phyloP scores from a whole-genome alignment of 2,888 invertebrate species.

The Pediacus dermestoides region DNA sequence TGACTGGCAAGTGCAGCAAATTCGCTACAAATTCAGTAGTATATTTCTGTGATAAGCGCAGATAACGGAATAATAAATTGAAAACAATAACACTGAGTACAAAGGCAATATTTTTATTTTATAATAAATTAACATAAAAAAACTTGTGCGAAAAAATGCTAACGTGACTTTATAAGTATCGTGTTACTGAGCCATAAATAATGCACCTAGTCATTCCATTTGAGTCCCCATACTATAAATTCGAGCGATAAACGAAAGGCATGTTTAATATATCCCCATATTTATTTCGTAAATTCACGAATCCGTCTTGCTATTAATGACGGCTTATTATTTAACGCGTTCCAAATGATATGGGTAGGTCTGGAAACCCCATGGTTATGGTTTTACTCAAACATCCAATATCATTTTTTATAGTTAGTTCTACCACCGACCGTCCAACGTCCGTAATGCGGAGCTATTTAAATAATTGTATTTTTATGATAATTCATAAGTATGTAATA shows the following conservation, averaged over 20 bases:
- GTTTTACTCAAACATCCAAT: no score
- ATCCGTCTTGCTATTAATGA: constrained; percentile 26
- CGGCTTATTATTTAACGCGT: constrained; percentile 19
- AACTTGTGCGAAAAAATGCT: constrained; percentile 32
- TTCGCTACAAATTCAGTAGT: no score
- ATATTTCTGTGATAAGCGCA: no score
- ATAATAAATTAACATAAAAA: constrained; percentile 38
- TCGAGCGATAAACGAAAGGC: constrained; percentile 44
- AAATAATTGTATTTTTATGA: no score
- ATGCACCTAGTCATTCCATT: constrained; percentile 41
- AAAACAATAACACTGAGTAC: constrained; percentile 26
- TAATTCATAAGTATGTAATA: no score
- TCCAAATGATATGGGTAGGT: constrained; percentile 11
- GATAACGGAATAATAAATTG: constrained; percentile 22
- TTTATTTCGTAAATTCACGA: constrained; percentile 43
- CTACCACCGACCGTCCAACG: no score
- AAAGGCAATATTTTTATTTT: constrained; percentile 25
- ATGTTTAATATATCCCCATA: constrained; percentile 40
- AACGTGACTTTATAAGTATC: constrained; percentile 45
- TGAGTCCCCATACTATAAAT: constrained; percentile 44
- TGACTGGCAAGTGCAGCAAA: no score
- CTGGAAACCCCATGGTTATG: no score
- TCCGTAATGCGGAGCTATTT: no score
- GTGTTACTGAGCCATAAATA: constrained; percentile 44
- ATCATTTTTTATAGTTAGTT: no score